Evolutionary conservation across 2,113 vertebrate genomes (phyloP).

Genomic region (Pyrgilauda ruficollis): DNA sequence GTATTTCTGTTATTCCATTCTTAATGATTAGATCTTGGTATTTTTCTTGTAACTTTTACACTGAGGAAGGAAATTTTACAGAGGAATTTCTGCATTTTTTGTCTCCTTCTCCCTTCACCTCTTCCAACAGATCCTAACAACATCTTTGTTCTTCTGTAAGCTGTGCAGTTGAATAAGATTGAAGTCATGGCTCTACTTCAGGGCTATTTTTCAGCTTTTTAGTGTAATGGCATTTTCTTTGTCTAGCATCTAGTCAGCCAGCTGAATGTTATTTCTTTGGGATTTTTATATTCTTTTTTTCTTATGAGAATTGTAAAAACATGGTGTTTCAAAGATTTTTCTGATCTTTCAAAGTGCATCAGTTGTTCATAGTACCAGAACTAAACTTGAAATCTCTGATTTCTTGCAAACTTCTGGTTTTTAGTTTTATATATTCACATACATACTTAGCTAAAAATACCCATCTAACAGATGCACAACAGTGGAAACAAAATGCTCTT

Average conservation of each 20-base stretch:
- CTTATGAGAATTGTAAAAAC: background rate
- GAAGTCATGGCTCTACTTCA: background rate
- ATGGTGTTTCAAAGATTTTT: conserved; percentile 1
- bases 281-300: background rate
- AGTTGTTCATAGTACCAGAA: background rate
- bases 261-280: background rate
- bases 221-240: background rate
- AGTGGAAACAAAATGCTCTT: background rate
- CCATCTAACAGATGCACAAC: background rate
- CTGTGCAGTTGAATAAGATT: background rate
- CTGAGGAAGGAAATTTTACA: background rate
- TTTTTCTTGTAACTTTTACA: background rate
- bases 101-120: background rate
- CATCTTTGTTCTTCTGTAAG: background rate
- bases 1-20: background rate
- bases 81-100: background rate
- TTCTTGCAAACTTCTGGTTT: background rate
- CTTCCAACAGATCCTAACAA: background rate
- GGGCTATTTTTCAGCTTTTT: conserved; percentile 1
- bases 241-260: background rate
- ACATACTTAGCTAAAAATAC: background rate
- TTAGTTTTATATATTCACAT: background rate
- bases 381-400: background rate
- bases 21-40: background rate
- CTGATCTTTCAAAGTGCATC: background rate